Evolutionary conservation across 2,888 invertebrate species (phyloP).

Genomic region (Philonicus albiceps): DNA sequence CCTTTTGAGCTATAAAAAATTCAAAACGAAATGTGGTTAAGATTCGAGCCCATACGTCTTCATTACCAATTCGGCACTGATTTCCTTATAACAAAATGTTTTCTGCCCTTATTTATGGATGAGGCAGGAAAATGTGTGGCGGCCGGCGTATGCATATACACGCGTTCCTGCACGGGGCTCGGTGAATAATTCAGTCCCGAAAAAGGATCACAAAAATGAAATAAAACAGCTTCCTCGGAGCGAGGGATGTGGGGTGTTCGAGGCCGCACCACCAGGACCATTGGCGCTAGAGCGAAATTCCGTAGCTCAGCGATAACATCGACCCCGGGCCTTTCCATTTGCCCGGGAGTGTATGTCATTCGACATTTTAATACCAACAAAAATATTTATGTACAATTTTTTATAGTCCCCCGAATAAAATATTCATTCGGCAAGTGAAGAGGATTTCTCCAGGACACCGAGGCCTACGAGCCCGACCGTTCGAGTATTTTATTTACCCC

Average conservation of each 20-base stretch:
- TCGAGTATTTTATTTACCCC: constrained; percentile 16
- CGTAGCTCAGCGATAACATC: constrained; percentile 42
- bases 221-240: constrained; percentile 42
- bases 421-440: constrained; percentile 47
- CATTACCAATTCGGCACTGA: constrained; percentile 49
- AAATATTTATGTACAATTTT: constrained; percentile 48
- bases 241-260: background rate
- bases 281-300: background rate
- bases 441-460: constrained; percentile 28
- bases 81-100: constrained; percentile 48
- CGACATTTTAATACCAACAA: constrained; percentile 47
- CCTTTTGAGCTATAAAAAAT: constrained; percentile 45
- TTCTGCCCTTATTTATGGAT: constrained; percentile 47
- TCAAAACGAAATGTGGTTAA: constrained; percentile 49
- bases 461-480: background rate
- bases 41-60: constrained; percentile 48
- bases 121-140: constrained; percentile 22
- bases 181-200: constrained; percentile 46
- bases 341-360: constrained; percentile 43
- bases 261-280: background rate
- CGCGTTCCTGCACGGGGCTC: constrained; percentile 5
- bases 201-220: constrained; percentile 49
- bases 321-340: constrained; percentile 32
- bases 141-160: background rate
- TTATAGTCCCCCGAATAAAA: constrained; percentile 47